These are phyloP conservation scores for Dicyrtomina minuta DNA, from an alignment of 2,888 invertebrate genomes.

Conservation along the genomic window DNA sequence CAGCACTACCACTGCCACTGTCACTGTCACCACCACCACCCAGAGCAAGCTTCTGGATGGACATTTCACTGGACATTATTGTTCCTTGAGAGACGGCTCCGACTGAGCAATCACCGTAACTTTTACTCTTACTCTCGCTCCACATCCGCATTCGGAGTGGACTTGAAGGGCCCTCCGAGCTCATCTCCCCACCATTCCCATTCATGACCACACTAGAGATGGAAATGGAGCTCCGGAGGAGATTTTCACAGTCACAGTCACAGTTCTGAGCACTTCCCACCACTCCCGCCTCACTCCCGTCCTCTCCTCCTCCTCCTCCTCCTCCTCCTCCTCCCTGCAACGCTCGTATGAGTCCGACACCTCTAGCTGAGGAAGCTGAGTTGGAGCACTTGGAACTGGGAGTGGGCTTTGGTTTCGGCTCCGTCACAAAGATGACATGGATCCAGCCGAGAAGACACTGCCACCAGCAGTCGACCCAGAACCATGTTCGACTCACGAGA, in stretches of 20 bases:
- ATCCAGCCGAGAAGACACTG: constrained; percentile 4
- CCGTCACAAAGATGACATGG: background rate
- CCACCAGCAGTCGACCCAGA: background rate
- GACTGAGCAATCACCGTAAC: constrained; percentile 20
- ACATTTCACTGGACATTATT: too few relatives aligned
- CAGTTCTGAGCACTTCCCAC: too few relatives aligned
- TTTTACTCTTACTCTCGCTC: too few relatives aligned
- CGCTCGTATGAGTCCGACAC: background rate
- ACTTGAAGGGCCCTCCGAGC: background rate
- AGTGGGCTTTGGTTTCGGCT: too few relatives aligned
- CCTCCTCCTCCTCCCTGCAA: constrained; percentile 34
- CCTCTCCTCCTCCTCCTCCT: constrained; percentile 20
- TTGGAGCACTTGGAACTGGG: too few relatives aligned
- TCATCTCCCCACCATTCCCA: constrained; percentile 9
- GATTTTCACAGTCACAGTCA: too few relatives aligned
- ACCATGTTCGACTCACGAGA: constrained; percentile 8
- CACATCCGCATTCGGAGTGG: constrained; percentile 22
- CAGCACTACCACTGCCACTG: constrained; percentile 12
- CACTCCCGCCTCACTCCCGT: background rate
- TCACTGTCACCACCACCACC: constrained; percentile 30
- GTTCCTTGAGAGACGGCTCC: too few relatives aligned
- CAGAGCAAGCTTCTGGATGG: constrained; percentile 15
- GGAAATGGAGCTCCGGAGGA: too few relatives aligned
- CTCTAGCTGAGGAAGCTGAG: background rate
- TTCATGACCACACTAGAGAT: background rate